Conservation (phyloP, 2,113 vertebrate genomes). For the Trichomycterus rosablanca region DNA sequence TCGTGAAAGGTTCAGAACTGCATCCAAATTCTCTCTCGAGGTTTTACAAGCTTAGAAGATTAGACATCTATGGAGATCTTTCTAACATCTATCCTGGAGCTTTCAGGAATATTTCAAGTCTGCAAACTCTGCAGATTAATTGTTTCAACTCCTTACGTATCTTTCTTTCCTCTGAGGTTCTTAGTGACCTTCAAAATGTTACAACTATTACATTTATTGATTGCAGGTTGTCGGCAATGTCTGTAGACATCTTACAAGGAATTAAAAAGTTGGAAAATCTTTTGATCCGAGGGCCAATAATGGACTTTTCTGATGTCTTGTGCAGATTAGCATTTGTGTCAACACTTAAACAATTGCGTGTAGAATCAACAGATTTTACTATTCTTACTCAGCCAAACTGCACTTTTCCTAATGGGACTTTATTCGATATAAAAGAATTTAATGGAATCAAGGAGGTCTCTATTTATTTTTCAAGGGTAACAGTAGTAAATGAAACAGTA, state of each 20-base stretch:
- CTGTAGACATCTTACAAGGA: neutral
- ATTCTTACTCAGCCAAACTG: neutral
- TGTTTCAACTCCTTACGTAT: neutral
- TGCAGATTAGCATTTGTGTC: constrained; percentile 13
- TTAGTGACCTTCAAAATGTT: neutral
- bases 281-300: neutral
- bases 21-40: neutral
- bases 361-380: neutral
- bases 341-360: neutral
- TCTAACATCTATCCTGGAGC: neutral
- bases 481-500: neutral
- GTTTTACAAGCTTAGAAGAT: neutral
- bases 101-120: neutral
- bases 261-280: neutral
- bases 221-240: neutral
- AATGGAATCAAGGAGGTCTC: neutral
- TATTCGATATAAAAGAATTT: neutral
- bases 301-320: constrained; percentile 3
- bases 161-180: neutral
- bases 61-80: neutral
- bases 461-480: neutral
- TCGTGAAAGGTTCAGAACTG: neutral
- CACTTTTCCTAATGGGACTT: constrained; percentile 7
- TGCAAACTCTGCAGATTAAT: neutral
- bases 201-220: neutral